Base-by-base conservation (phyloP, 2,113 vertebrate genomes). In the Polypterus bichir region DNA sequence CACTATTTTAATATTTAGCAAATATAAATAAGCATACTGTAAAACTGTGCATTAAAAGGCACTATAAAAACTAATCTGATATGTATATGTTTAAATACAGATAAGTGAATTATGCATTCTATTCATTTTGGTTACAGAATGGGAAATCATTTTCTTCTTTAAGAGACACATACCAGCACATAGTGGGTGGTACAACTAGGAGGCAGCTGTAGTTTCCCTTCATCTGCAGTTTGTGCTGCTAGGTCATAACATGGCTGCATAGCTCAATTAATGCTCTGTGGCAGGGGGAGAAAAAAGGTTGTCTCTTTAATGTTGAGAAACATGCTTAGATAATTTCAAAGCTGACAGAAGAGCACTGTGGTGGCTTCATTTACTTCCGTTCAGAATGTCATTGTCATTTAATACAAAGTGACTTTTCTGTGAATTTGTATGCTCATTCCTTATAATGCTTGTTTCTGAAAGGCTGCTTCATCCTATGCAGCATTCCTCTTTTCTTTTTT, bases 261-360 rank as follows among this genome's bases (percentile, higher is more conserved):
- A 71, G 67, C 78, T 87, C 85, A 86, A 81, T 86, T 88, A 87
- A 86, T 84, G 79, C 72, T 79, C 69, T 57, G 47, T 77, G 79
- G 79, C 79, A 80, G 81, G 73, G 83, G 74, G 75, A 76, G 66
- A 74, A 74, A 77, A 78, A 79, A 80, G 62, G 66, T 75, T 60
- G 60, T 78, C 74, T 81, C 70, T 76, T 75, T 82, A 78, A 77
- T 83, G 81, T 86, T 83, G 84, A 76, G 65, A 63, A 84, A 81
- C 62, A 44, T 83, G 86, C 83, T 85, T 87, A 87, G 84, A 88
- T 86, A 87, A 79, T 87, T 85, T 83, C 79, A 80, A 79, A 85
- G 73, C 85, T 86, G 86, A 82, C 86, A 81, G 79, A 83, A 80
- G 76, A 79, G 68, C 80, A 85, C 81, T 86, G 82, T 79, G 78